Conservation (phyloP, 1,140 invertebrate species). For the Ostrea denselamellosa region DNA sequence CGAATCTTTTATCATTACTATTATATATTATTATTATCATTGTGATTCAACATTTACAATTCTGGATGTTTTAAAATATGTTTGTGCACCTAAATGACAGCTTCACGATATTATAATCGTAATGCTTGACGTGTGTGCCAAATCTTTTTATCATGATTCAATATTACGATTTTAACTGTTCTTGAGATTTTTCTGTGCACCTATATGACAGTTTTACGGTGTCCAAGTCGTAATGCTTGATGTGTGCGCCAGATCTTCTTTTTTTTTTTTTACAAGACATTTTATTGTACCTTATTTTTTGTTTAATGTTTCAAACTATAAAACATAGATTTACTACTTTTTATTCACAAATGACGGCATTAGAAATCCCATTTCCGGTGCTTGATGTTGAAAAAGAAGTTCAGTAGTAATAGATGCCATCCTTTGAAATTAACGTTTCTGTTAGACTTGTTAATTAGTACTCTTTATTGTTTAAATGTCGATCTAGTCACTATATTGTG, state of each 20-base stretch:
- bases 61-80: no score
- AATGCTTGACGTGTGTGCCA: not conserved
- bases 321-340: not conserved
- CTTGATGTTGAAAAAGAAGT: not conserved
- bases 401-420: not conserved
- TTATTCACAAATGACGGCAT: not conserved
- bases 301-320: not conserved
- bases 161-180: not conserved
- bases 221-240: not conserved
- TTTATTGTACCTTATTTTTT: not conserved
- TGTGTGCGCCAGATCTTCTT: not conserved
- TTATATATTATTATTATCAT: no score
- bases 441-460: not conserved
- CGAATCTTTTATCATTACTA: no score
- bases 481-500: no score
- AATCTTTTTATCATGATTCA: not conserved
- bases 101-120: not conserved
- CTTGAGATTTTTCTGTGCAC: not conserved
- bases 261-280: not conserved
- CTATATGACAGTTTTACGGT: no score
- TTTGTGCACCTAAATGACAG: not conserved
- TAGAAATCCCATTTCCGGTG: not conserved
- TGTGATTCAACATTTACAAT: no score
- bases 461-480: no score
- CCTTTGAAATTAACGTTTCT: not conserved